Base-by-base conservation (phyloP, 1,140 invertebrate genomes). In the Hylaeus anthracinus region DNA sequence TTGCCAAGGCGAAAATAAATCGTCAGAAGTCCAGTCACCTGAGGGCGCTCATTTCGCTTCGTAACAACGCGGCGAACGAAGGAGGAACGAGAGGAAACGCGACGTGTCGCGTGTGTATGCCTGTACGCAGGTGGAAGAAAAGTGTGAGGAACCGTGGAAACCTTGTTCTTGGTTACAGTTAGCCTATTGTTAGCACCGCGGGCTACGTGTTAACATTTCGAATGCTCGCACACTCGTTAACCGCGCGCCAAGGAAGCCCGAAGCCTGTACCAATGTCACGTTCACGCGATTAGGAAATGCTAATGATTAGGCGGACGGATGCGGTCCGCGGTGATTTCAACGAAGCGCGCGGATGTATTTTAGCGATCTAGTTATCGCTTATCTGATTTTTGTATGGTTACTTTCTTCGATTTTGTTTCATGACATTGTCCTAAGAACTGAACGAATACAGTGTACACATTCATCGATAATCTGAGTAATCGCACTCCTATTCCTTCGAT, bases 91-190 rank as follows among this genome's bases (percentile, higher is more conserved):
- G 75, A 79, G 65, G 79, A 82, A 77, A 84, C 75, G 72, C 83
- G 73, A 65, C 85, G 73, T 63, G 79, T 79, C 79, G 56, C 39
- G 65, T 15, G 60, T 55, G 58, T 80, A 70, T 70, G 14, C 48
- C 51, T 45, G n/a, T 12, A 45, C 55, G 66, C 73, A 77, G 82
- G 66, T 64, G 75, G 51, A 55, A 71, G 71, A 79, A 79, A 74
- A 75, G 71, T 61, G 74, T 43, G 75, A 51, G 80, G 85, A 86
- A 88, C 70, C 86, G 83, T 87, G 86, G 83, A 90, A 90, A 89
- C 69, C 79, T 76, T 83, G 82, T 74, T 67, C 67, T 76, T 72
- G 75, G 79, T 88, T 90, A 89, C 88, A 89, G 87, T 88, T 89
- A 89, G 69, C 48, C 72, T 64, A 88, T 88, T 87, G 88, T 89